Conservation (phyloP, 2,888 invertebrate genomes). For the Colostygia pectinataria region DNA sequence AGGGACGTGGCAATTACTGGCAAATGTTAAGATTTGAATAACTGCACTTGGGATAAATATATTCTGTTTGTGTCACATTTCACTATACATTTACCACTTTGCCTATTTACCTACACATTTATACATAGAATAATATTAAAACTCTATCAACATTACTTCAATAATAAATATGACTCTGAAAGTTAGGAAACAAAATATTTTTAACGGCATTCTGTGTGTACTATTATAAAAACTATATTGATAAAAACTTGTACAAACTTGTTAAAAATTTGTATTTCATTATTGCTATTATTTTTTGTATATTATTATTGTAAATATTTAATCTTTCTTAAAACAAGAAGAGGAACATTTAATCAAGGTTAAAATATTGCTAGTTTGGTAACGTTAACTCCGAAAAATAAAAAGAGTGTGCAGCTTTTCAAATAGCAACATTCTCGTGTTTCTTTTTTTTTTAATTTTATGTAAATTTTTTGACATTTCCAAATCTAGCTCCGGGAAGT, state of each 20-base stretch:
- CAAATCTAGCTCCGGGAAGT: constrained; percentile 72
- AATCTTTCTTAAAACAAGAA: constrained; percentile 83
- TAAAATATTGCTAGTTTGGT: constrained; percentile 80
- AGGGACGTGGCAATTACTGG: constrained; percentile 70
- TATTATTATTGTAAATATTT: constrained; percentile 83
- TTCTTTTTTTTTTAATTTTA: constrained; percentile 53
- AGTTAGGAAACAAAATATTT: constrained; percentile 83
- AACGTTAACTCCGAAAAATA: constrained; percentile 74
- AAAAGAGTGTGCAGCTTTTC: constrained; percentile 82
- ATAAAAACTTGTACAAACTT: constrained; percentile 82
- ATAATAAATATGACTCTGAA: constrained; percentile 85
- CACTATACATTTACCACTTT: constrained; percentile 66
- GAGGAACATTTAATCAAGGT: constrained; percentile 82
- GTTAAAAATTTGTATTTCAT: constrained; percentile 73
- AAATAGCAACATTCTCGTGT: constrained; percentile 74
- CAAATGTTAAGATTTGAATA: constrained; percentile 83
- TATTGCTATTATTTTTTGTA: constrained; percentile 80
- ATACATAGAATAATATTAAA: constrained; percentile 85
- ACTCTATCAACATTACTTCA: constrained; percentile 63
- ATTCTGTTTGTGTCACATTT: constrained; percentile 64
- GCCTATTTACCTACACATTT: constrained; percentile 82
- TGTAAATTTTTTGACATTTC: constrained; percentile 51
- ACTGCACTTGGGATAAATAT: constrained; percentile 78
- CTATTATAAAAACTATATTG: constrained; percentile 81
- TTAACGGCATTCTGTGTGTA: constrained; percentile 75